Conservation (phyloP, 2,888 invertebrate genomes). For the Trichogramma evanescens region DNA sequence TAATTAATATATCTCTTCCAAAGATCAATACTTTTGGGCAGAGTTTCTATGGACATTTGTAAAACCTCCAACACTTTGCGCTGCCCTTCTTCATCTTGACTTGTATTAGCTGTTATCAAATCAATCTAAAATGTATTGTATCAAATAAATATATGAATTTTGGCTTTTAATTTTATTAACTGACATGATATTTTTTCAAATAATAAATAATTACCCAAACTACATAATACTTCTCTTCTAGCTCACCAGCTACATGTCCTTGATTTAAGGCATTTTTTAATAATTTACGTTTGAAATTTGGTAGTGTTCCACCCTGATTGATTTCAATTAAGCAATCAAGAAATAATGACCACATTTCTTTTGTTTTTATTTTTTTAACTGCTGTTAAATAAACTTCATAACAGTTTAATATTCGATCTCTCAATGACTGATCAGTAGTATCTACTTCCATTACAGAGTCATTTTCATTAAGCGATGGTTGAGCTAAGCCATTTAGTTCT, state of each 20-base stretch:
- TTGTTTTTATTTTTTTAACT: constrained; percentile 48
- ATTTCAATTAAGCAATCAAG: constrained; percentile 54
- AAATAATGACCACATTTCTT: constrained; percentile 54
- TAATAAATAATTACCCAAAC: constrained; percentile 40
- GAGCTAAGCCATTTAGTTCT: constrained; percentile 50
- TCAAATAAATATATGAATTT: too few species aligned
- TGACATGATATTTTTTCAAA: background rate
- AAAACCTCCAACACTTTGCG: constrained; percentile 41
- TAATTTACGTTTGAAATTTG: constrained; percentile 49
- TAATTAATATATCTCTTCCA: constrained; percentile 52
- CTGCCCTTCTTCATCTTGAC: constrained; percentile 27
- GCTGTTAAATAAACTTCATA: constrained; percentile 50
- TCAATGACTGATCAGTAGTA: constrained; percentile 35
- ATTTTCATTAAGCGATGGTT: constrained; percentile 28
- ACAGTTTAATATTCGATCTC: constrained; percentile 48
- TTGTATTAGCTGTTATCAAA: constrained; percentile 32
- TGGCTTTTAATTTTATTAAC: background rate
- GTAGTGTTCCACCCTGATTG: constrained; percentile 48
- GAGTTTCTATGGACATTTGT: constrained; percentile 46
- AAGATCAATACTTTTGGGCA: constrained; percentile 48
- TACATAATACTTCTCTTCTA: constrained; percentile 51
- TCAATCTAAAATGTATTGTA: constrained; percentile 30
- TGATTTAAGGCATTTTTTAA: constrained; percentile 50
- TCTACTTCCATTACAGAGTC: constrained; percentile 30
- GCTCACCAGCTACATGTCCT: constrained; percentile 48